Evolutionary conservation across 2,797 vertebrate species (phyloP).

Genomic region (Thalassophryne amazonica): DNA sequence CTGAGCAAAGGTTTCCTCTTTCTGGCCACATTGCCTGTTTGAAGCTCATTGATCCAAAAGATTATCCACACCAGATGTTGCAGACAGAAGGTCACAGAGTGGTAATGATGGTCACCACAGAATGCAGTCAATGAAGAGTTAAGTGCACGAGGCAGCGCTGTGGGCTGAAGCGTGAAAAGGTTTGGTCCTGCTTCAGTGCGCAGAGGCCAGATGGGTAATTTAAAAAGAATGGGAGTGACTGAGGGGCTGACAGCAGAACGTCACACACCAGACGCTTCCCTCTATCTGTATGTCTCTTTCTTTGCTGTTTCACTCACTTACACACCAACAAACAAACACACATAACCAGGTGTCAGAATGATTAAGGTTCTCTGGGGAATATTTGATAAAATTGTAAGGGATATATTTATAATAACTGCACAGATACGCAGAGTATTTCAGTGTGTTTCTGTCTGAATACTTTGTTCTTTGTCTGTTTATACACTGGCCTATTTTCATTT

Average conservation of each 20-base stretch:
- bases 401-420: slow-evolving; percentile 1
- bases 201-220: slow-evolving; percentile 51
- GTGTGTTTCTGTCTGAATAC: slow-evolving; percentile 4
- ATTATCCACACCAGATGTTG: not conserved
- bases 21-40: too few relatives aligned
- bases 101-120: not conserved
- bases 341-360: slow-evolving; percentile 4
- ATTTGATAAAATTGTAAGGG: slow-evolving; percentile 23
- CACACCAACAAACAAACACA: slow-evolving; percentile 3
- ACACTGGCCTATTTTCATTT: slow-evolving; percentile 25
- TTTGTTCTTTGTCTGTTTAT: not conserved
- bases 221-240: slow-evolving; percentile 46
- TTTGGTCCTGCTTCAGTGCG: slow-evolving; percentile 28
- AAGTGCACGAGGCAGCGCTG: slow-evolving; percentile 14
- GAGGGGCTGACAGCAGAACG: slow-evolving; percentile 35
- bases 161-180: slow-evolving; percentile 48
- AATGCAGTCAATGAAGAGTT: slow-evolving; percentile 24
- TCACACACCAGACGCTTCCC: slow-evolving; percentile 17
- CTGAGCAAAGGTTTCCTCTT: slow-evolving; percentile 12
- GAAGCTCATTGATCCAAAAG: not conserved
- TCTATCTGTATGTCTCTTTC: not conserved
- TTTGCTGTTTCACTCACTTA: not conserved
- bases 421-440: slow-evolving; percentile 1
- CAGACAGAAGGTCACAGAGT: not conserved
- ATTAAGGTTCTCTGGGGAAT: slow-evolving; percentile 21